Evolutionary conservation across 2,797 vertebrate species (phyloP).

Genomic region (Linurgus olivaceus): DNA sequence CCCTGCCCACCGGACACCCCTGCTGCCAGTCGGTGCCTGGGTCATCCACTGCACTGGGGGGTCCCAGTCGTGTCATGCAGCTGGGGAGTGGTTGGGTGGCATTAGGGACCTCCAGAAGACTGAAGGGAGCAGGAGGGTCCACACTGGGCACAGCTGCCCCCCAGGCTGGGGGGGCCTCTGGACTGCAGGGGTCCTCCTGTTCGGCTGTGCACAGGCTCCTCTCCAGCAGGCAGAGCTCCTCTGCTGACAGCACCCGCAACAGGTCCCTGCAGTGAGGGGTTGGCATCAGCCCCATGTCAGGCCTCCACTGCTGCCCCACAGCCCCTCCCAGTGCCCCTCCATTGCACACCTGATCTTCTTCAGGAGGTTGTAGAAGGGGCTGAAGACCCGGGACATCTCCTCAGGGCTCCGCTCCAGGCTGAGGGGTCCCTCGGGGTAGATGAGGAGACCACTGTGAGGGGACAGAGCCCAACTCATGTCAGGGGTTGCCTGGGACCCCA

Average conservation of each 20-base stretch:
- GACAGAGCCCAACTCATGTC: accelerated
- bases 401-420: slow-evolving; percentile 67
- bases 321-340: accelerated
- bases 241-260: slow-evolving; percentile 60
- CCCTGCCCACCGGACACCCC: background rate
- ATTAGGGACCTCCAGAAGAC: background rate
- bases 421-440: slow-evolving; percentile 78
- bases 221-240: slow-evolving; percentile 73
- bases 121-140: background rate
- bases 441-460: slow-evolving; percentile 70
- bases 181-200: background rate
- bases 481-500: background rate
- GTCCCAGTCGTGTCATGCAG: accelerated
- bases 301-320: background rate
- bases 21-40: accelerated
- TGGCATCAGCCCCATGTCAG: accelerated
- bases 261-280: slow-evolving; percentile 59
- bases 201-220: slow-evolving; percentile 66
- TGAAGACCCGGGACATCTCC: slow-evolving; percentile 75
- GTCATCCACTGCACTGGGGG: accelerated
- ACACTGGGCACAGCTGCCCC: background rate
- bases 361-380: slow-evolving; percentile 73
- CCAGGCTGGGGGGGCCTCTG: background rate
- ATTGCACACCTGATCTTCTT: slow-evolving; percentile 71
- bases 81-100: too few relatives aligned